Evolutionary conservation across 2,797 vertebrate species (phyloP).

Genomic region (Danio albolineatus): DNA sequence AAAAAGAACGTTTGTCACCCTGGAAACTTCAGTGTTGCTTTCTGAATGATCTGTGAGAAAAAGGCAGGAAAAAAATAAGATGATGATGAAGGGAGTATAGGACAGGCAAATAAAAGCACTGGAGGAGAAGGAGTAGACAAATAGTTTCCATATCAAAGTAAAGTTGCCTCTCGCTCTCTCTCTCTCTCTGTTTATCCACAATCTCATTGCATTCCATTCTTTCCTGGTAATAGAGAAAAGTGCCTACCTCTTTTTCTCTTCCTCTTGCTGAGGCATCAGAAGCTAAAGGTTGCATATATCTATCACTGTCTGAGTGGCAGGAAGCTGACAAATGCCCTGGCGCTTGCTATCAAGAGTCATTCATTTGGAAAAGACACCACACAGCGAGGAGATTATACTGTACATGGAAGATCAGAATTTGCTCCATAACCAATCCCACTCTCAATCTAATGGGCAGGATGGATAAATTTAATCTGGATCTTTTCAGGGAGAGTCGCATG

Average conservation of each 20-base stretch:
- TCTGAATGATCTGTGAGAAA: conserved; percentile 1
- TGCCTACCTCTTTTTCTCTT: conserved; percentile 10
- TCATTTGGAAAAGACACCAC: conserved; percentile 14
- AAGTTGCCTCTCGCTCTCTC: background rate
- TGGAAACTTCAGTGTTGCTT: background rate
- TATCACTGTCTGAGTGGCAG: conserved; percentile 39
- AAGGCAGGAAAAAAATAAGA: conserved; percentile 7
- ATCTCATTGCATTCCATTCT: conserved; percentile 12
- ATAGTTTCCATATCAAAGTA: conserved; percentile 19
- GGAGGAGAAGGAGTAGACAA: conserved; percentile 15
- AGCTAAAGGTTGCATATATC: conserved; percentile 54
- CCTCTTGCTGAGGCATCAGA: conserved; percentile 23
- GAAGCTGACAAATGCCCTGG: conserved; percentile 23
- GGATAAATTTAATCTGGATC: conserved; percentile 39
- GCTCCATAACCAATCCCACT: conserved; percentile 44
- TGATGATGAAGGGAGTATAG: background rate
- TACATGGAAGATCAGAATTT: conserved; percentile 31
- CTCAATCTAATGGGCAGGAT: conserved; percentile 4
- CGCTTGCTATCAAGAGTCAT: conserved; percentile 7
- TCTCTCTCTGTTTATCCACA: conserved; percentile 1
- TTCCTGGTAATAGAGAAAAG: conserved; percentile 36
- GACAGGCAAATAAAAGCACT: conserved; percentile 20
- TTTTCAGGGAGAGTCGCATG: conserved; percentile 21
- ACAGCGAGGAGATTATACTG: conserved; percentile 35
- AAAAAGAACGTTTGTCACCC: background rate